A percentile compares a stretch with the other conserved stretches of the same genome.
These are phyloP conservation scores for Cheilinus undulatus DNA, from an alignment of 2,113 vertebrate genomes.

Conservation along the genomic window DNA sequence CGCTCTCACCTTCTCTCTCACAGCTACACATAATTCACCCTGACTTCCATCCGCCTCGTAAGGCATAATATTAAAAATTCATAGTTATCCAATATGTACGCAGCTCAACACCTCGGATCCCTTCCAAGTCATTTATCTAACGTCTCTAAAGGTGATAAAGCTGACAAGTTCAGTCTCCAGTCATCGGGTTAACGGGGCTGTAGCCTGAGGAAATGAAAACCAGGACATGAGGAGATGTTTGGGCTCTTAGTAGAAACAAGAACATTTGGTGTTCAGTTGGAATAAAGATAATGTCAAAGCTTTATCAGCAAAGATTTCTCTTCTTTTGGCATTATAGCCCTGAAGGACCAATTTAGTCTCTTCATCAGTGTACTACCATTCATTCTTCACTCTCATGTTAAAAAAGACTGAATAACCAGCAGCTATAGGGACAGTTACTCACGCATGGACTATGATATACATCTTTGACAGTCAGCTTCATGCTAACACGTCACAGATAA, in stretches of 20 bases:
- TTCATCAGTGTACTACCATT: background rate
- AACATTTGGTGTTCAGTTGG: background rate
- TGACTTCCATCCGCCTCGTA: background rate
- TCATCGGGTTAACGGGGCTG: conserved; percentile 26
- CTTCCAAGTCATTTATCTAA: conserved; percentile 50
- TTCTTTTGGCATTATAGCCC: background rate
- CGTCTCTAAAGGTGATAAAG: conserved; percentile 43
- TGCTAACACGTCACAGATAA: no score
- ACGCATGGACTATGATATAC: no score
- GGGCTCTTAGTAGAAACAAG: background rate
- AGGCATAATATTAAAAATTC: conserved; percentile 41
- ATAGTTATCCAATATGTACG: conserved; percentile 18
- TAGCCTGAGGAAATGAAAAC: background rate
- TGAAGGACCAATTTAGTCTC: background rate
- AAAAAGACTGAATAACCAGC: no score
- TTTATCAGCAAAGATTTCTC: background rate
- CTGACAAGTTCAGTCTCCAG: conserved; percentile 43
- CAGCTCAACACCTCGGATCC: conserved; percentile 10
- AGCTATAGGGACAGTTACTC: no score
- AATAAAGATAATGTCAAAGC: background rate
- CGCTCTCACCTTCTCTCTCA: background rate
- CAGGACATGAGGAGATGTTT: background rate
- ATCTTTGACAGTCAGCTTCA: no score
- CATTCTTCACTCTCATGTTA: background rate
- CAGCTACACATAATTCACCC: background rate